Evolutionary conservation across 2,888 invertebrate species (phyloP).

Genomic region (Leptinotarsa peninsularis): DNA sequence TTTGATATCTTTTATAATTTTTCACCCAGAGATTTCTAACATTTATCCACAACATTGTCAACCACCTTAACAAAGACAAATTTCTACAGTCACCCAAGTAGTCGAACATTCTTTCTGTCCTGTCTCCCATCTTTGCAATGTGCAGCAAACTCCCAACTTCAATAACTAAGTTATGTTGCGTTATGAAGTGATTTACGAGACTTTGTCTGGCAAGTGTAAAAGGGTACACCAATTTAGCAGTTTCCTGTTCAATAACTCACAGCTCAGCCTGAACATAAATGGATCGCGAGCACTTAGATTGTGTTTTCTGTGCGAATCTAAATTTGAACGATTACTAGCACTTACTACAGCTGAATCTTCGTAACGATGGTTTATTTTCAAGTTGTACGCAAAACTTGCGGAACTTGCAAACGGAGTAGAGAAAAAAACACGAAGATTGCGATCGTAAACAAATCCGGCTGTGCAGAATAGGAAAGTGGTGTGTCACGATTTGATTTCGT

Average conservation of each 20-base stretch:
- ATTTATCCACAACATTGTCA: too few species aligned
- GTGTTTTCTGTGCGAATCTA: constrained; percentile 18
- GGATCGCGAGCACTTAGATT: constrained; percentile 12
- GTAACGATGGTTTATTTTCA: constrained; percentile 12
- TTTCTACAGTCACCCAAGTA: too few species aligned
- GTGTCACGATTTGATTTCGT: constrained; percentile 11
- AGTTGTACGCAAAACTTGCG: constrained; percentile 7
- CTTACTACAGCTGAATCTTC: constrained; percentile 15
- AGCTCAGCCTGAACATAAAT: neutral
- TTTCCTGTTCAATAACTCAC: constrained; percentile 18
- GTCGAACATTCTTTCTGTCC: too few species aligned
- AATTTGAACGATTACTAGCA: constrained; percentile 20
- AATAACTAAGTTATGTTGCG: constrained; percentile 10
- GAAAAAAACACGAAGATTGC: constrained; percentile 5
- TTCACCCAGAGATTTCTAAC: too few species aligned
- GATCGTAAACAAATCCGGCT: constrained; percentile 17
- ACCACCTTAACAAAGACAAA: too few species aligned
- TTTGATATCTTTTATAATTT: too few species aligned
- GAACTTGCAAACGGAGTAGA: neutral
- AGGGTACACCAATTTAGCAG: constrained; percentile 22
- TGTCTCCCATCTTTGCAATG: too few species aligned
- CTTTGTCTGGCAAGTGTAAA: constrained; percentile 15
- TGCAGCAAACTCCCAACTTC: neutral
- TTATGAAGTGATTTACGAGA: constrained; percentile 3
- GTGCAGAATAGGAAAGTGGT: constrained; percentile 2